Evolutionary conservation across 2,797 vertebrate species (phyloP), one percentile per base, ranked within the genome.

Genomic region (Esox masquinongy): DNA sequence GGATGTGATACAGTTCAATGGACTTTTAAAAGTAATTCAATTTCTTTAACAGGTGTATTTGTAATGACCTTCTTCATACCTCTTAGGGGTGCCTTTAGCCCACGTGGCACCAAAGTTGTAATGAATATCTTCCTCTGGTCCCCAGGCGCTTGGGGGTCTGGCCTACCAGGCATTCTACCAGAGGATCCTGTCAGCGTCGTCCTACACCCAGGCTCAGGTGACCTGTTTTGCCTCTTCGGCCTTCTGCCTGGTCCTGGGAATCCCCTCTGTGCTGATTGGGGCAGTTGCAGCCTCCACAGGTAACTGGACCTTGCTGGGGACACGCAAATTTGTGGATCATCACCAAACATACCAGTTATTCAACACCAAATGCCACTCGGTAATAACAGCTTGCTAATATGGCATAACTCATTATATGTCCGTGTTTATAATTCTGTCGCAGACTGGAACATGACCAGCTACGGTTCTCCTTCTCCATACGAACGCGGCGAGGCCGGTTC

Each of bases 151-250:
- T 56, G 92, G 91, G 0, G 91, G 91, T 2, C 76, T 93, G 78
- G 91, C 90, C 76, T 93, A 92, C 81, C 90, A 93, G 87, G 90
- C 90, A 0, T 93, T 93, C 84, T 92, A 93, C 84, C 91, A 93
- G 72, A 88, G 92, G 78, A 91, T 93, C 80, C 87, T 92, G 50
- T 90, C 90, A 0, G 81, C 90, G 59, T 90, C 92, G 7, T 92
- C 91, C 76, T 91, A 89, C 88, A 89, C 82, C 63, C 91, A 92
- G 74, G 92, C 92, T 76, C 89, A 93, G 79, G 83, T 92, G 74
- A 93, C 91, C 70, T 92, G 92, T 82, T 92, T 89, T 5, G 87
- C 87, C 68, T 91, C 92, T 5, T 80, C 91, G 0, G 89, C 63
- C 67, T 90, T 92, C 84, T 93, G 91, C 86, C 81, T 93, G 82